These are phyloP conservation scores for Stenodema calcarata DNA, from an alignment of 2,888 invertebrate species.

Conservation along the genomic window DNA sequence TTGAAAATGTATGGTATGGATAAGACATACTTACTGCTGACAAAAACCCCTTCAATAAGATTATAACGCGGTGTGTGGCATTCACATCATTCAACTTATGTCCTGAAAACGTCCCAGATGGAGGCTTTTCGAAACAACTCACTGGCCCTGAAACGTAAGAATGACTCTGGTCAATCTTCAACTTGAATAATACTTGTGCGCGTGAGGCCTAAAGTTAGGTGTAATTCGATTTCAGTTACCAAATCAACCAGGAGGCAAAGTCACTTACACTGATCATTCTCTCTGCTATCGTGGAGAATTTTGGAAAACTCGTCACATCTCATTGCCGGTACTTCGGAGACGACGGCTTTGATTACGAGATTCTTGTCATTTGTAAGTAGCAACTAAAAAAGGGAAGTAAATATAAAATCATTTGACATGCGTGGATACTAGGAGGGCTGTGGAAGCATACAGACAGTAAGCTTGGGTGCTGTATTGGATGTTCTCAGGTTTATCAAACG, in stretches of 20 bases:
- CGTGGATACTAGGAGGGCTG: no score
- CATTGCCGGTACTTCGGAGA: background rate
- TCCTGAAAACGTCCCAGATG: background rate
- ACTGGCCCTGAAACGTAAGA: background rate
- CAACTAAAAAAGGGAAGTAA: background rate
- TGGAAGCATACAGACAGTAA: no score
- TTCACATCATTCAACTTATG: background rate
- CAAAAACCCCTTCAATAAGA: conserved; percentile 1
- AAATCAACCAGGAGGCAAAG: no score
- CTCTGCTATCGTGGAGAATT: background rate
- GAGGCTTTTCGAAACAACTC: conserved; percentile 11
- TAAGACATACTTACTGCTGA: conserved; percentile 12
- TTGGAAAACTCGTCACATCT: background rate
- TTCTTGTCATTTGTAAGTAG: conserved; percentile 40
- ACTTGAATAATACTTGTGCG: no score
- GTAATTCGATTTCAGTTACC: no score
- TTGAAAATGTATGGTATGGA: no score
- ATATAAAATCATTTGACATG: background rate
- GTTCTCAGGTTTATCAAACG: no score
- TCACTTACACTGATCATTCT: background rate
- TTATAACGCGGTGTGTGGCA: background rate
- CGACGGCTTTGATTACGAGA: conserved; percentile 23
- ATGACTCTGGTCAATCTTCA: no score
- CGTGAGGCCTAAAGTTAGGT: no score
- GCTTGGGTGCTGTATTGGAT: no score